phyloP scores from a whole-genome alignment of 2,888 invertebrate species.

The Dioctria rufipes region DNA sequence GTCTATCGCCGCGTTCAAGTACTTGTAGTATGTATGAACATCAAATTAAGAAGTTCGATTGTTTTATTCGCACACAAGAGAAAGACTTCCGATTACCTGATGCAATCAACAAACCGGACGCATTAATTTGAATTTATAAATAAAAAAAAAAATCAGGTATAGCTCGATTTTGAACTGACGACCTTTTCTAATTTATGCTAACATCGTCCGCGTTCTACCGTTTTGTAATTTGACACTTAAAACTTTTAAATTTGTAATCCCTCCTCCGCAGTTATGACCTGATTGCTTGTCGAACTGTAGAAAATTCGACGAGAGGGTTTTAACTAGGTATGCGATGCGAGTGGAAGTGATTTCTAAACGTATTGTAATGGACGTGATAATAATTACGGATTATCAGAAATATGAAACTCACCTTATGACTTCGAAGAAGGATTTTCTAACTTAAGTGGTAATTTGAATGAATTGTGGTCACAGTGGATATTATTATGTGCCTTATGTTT shows the following conservation, averaged over 20 bases:
- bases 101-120: slow-evolving; percentile 12
- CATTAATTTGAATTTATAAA: slow-evolving; percentile 27
- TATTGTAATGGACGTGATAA: slow-evolving; percentile 21
- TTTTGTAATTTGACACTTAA: slow-evolving; percentile 6
- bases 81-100: neutral
- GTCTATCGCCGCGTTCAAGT: slow-evolving; percentile 6
- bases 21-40: slow-evolving; percentile 27
- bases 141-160: slow-evolving; percentile 1
- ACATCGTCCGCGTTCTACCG: slow-evolving; percentile 16
- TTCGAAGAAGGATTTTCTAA: neutral
- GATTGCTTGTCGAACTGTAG: slow-evolving; percentile 41
- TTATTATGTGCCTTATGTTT: too few relatives aligned
- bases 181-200: slow-evolving; percentile 28
- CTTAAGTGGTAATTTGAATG: too few relatives aligned
- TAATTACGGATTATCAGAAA: slow-evolving; percentile 20
- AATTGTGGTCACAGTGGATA: too few relatives aligned
- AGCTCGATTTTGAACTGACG: neutral
- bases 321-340: slow-evolving; percentile 2
- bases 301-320: slow-evolving; percentile 20
- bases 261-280: slow-evolving; percentile 21
- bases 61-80: slow-evolving; percentile 7
- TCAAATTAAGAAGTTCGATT: slow-evolving; percentile 30
- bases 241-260: slow-evolving; percentile 23
- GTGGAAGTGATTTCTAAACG: slow-evolving; percentile 28
- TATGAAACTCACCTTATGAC: slow-evolving; percentile 23